These are phyloP conservation scores for Dolichotis patagonum DNA, from an alignment of 2,113 vertebrate genomes.

Conservation along the genomic window DNA sequence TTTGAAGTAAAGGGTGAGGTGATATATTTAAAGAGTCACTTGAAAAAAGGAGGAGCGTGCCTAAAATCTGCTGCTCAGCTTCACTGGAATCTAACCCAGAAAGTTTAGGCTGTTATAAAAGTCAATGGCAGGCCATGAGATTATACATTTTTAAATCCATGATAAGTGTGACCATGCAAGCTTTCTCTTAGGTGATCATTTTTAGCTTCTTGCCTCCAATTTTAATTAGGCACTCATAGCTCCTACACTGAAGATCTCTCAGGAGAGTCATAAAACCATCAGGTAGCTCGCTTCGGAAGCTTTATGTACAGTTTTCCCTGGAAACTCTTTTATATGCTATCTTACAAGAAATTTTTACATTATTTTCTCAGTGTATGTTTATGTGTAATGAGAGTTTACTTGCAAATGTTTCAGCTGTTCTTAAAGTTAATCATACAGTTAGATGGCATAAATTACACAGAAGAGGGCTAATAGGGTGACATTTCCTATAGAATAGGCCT, in stretches of 20 bases:
- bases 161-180: background rate
- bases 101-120: background rate
- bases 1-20: conserved; percentile 28
- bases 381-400: conserved; percentile 30
- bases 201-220: background rate
- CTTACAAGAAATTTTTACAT: conserved; percentile 8
- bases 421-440: background rate
- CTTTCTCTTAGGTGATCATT: background rate
- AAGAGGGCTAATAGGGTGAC: background rate
- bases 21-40: conserved; percentile 28
- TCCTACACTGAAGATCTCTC: background rate
- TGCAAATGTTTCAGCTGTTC: background rate
- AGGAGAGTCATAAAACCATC: background rate
- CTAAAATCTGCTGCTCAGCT: background rate
- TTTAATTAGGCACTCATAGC: background rate
- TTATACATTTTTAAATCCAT: background rate
- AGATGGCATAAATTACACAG: background rate
- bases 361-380: background rate
- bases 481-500: background rate
- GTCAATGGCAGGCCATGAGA: background rate
- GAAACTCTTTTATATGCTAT: background rate
- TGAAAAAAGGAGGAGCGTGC: background rate
- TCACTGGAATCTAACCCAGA: conserved; percentile 30
- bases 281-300: background rate
- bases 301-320: background rate